Percentiles rank a stretch among this genome's conserved stretches.
Evolutionary conservation across 2,888 invertebrate species (phyloP).

Genomic region (Acrobasis suavella): DNA sequence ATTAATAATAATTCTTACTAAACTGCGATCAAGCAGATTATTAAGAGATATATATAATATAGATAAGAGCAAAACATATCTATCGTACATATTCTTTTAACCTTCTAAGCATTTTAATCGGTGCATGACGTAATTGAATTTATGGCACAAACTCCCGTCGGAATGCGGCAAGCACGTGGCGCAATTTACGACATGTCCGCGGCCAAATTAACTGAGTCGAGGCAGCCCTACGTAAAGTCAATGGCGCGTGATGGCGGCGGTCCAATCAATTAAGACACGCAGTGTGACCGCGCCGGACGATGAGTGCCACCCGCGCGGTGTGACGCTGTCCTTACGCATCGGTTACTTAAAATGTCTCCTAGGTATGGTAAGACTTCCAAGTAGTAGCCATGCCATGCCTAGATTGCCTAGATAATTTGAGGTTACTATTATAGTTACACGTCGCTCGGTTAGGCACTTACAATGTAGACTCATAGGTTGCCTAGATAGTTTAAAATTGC

Average conservation of each 20-base stretch:
- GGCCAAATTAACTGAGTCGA: constrained; percentile 33
- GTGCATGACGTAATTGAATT: constrained; percentile 25
- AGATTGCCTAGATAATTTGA: neutral
- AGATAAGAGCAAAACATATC: no score
- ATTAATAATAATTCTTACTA: no score
- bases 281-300: constrained; percentile 26
- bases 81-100: no score
- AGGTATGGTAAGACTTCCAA: neutral
- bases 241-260: constrained; percentile 55
- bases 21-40: no score
- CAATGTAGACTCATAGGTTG: no score
- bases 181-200: constrained; percentile 36
- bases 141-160: constrained; percentile 24
- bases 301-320: constrained; percentile 28
- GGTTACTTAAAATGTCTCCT: constrained; percentile 11
- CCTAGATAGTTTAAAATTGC: no score
- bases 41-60: no score
- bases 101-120: constrained; percentile 2
- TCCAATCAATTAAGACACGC: constrained; percentile 44
- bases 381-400: neutral
- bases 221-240: constrained; percentile 53
- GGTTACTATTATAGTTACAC: no score
- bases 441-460: no score
- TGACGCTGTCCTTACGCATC: constrained; percentile 25
- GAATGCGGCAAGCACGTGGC: constrained; percentile 33